Base-by-base conservation (phyloP, 2,113 vertebrate genomes). In the Propithecus coquereli region DNA sequence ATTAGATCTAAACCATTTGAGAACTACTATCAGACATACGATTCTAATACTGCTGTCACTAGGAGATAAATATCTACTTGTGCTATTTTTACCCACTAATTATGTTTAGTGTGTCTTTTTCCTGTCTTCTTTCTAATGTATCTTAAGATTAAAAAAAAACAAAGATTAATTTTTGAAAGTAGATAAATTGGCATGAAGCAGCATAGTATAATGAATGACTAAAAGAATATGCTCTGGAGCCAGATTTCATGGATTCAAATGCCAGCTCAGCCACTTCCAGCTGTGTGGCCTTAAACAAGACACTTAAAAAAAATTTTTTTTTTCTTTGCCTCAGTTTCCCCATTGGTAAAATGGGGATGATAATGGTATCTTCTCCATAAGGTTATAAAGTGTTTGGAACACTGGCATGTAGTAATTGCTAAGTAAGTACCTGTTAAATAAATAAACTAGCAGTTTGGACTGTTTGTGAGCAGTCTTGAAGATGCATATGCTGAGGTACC, bases 281-380 rank as follows among this genome's bases (percentile, higher is more conserved):
- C 47, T 90, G 17, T 65, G n/a, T 80, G 47, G 70, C 54, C 47
- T 85, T 61, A 34, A 93, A 76, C 9, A 71, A 47, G 40, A 63
- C 40, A 76, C 43, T 87, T 70, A n/a, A 34, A 80, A 47, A 27
- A 63, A 66, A 66, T 6, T 16, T 52, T 6, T 20, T 20, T 47
- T 81, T 87, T 82, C 76, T 90, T 95, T 95, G 32, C 27, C 40
- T 94, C 43, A 18, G 43, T 76, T 87, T 92, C 81, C 18, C 59
- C 45, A 37, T 81, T 71, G 65, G 4, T 88, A 74, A 92, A 87
- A 76, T 59, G 7, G 43, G 22, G 34, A n/a, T 88, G 43, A 50
- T 71, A 63, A 32, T 70, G 32, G 6, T 90, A 22, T 45, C 30
- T 68, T 86, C 40, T 79, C 43, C 45, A 16, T 77, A 83, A 63